phyloP scores from a whole-genome alignment of 2,888 invertebrate species.

The Drosophila kanekoi region DNA sequence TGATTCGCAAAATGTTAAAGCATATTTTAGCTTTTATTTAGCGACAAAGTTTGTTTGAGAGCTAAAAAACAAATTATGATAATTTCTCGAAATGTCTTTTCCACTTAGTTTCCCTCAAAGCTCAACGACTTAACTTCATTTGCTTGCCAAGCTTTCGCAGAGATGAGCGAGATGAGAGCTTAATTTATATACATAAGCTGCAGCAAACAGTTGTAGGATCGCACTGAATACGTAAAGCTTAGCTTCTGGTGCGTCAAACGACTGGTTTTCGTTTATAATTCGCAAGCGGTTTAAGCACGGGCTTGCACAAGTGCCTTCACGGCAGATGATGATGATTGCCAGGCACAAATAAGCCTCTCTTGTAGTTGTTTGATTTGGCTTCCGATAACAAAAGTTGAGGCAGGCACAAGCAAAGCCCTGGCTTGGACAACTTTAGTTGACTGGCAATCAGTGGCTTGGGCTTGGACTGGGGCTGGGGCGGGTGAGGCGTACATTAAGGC shows the following conservation, averaged over 20 bases:
- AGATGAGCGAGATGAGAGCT: too few relatives aligned
- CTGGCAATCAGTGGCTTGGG: constrained; percentile 4
- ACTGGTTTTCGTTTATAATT: constrained; percentile 11
- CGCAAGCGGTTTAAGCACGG: constrained; percentile 15
- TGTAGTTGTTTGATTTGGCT: constrained; percentile 16
- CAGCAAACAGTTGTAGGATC: too few relatives aligned
- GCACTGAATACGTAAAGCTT: too few relatives aligned
- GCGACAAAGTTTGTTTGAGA: too few relatives aligned
- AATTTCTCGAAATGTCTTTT: too few relatives aligned
- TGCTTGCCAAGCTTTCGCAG: too few relatives aligned
- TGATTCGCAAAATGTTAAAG: too few relatives aligned
- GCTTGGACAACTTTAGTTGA: constrained; percentile 14
- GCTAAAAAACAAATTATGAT: too few relatives aligned
- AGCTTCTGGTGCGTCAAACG: not conserved
- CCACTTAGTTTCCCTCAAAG: too few relatives aligned
- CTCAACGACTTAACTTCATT: too few relatives aligned
- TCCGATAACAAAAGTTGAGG: constrained; percentile 15
- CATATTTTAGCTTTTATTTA: too few relatives aligned
- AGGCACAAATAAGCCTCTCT: not conserved
- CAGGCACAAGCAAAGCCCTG: constrained; percentile 7
- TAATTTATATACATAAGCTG: too few relatives aligned
- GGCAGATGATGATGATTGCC: constrained; percentile 3
- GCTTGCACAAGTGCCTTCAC: not conserved
- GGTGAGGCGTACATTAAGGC: constrained; percentile 5
- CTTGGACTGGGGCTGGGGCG: not conserved